phyloP scores from a whole-genome alignment of 2,888 invertebrate genomes.

The Parthenolecanium corni region DNA sequence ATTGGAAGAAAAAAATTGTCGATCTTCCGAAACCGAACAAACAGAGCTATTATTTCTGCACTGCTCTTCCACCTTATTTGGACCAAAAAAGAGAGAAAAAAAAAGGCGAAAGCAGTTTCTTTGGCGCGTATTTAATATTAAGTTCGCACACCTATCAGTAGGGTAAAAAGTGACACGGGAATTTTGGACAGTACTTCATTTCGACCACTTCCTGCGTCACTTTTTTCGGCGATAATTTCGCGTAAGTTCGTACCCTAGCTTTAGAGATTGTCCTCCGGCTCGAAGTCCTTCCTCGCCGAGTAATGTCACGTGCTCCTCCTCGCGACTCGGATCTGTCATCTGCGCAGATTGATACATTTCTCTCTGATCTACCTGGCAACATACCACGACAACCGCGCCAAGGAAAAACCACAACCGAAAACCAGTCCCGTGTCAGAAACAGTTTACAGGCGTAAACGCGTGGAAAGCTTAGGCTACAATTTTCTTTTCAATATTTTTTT shows the following conservation, averaged over 20 bases:
- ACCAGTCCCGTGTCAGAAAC: slow-evolving; percentile 16
- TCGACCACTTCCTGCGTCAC: no score
- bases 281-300: slow-evolving; percentile 91
- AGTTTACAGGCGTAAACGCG: slow-evolving; percentile 22
- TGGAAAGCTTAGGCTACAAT: slow-evolving; percentile 24
- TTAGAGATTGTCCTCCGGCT: slow-evolving; percentile 90
- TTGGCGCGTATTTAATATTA: no score
- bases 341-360: slow-evolving; percentile 59
- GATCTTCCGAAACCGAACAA: no score
- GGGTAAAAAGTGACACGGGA: not conserved
- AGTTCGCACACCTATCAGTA: no score
- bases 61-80: no score
- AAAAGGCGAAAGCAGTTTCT: no score
- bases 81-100: no score
- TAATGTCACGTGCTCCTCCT: slow-evolving; percentile 91
- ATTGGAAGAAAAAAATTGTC: no score
- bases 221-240: no score
- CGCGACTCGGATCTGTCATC: slow-evolving; percentile 94
- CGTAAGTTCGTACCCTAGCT: slow-evolving; percentile 66
- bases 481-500: not conserved
- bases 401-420: slow-evolving; percentile 27
- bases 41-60: no score
- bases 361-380: slow-evolving; percentile 61
- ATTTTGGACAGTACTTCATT: not conserved
- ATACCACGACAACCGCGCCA: slow-evolving; percentile 39